Conservation (phyloP, 2,797 vertebrate species). For the Notolabrus celidotus region DNA sequence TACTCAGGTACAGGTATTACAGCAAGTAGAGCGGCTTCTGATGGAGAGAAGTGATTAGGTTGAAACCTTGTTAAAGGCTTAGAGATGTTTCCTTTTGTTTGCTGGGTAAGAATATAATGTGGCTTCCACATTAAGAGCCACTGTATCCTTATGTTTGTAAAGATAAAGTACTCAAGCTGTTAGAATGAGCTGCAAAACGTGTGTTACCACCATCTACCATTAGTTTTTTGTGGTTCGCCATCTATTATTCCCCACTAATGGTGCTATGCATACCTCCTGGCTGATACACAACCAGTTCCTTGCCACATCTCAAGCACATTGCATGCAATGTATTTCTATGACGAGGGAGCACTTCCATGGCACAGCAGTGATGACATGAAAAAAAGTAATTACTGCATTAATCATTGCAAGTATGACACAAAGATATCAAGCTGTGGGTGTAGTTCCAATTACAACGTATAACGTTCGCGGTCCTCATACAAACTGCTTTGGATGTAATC, state of each 20-base stretch:
- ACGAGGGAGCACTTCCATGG: conserved; percentile 32
- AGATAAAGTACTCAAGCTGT: conserved; percentile 36
- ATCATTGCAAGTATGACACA: conserved; percentile 52
- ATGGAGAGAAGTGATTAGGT: conserved; percentile 27
- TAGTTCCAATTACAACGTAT: conserved; percentile 38
- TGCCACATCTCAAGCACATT: conserved; percentile 55
- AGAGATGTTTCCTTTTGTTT: conserved; percentile 46
- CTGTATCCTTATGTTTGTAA: conserved; percentile 8
- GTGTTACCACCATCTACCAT: conserved; percentile 49
- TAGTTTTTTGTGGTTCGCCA: conserved; percentile 57
- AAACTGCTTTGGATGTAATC: conserved; percentile 53
- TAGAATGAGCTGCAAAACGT: conserved; percentile 28
- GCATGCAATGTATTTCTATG: conserved; percentile 36
- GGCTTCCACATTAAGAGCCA: conserved; percentile 56
- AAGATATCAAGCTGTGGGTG: conserved; percentile 37
- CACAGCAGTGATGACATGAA: conserved; percentile 29
- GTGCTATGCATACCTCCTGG: conserved; percentile 52
- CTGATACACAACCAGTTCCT: conserved; percentile 64
- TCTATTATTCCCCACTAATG: conserved; percentile 70
- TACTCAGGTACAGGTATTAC: conserved; percentile 17
- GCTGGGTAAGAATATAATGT: conserved; percentile 33
- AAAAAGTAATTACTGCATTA: conserved; percentile 43
- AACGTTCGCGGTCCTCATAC: conserved; percentile 25
- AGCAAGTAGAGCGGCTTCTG: conserved; percentile 1
- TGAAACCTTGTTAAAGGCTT: conserved; percentile 42